Evolutionary conservation across 2,113 vertebrate species (phyloP).

Genomic region (Nycticorax nycticorax): DNA sequence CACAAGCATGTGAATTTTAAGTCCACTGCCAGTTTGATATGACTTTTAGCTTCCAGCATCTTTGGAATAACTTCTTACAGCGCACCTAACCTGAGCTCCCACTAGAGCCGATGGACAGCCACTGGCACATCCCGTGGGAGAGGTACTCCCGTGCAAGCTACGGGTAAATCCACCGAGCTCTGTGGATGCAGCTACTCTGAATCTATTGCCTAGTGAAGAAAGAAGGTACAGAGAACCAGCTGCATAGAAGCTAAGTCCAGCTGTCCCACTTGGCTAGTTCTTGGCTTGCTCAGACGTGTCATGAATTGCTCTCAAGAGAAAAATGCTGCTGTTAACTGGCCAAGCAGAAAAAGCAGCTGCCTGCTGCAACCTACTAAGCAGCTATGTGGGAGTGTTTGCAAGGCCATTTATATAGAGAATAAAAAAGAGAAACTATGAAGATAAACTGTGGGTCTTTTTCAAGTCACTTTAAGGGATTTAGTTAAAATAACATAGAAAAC

Average conservation of each 20-base stretch:
- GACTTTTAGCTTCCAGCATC: background rate
- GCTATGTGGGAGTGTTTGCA: background rate
- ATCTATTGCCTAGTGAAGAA: background rate
- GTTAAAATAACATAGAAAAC: background rate
- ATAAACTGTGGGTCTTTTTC: background rate
- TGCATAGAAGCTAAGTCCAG: background rate
- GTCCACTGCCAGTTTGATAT: background rate
- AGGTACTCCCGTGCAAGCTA: background rate
- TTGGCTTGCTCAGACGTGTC: background rate
- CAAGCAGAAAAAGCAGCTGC: background rate
- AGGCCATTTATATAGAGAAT: background rate
- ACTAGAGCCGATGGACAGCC: background rate
- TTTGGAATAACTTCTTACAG: background rate
- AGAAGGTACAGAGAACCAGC: background rate
- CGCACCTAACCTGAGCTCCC: background rate
- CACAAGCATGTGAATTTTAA: background rate
- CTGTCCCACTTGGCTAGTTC: background rate
- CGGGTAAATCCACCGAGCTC: fast-evolving
- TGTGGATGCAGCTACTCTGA: background rate
- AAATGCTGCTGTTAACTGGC: background rate
- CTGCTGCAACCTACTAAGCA: background rate
- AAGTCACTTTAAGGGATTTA: background rate
- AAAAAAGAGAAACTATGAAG: background rate
- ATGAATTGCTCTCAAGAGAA: background rate
- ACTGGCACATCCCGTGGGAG: fast-evolving